These are phyloP conservation scores for Lithobates pipiens DNA, from an alignment of 2,797 vertebrate species.

Conservation along the genomic window DNA sequence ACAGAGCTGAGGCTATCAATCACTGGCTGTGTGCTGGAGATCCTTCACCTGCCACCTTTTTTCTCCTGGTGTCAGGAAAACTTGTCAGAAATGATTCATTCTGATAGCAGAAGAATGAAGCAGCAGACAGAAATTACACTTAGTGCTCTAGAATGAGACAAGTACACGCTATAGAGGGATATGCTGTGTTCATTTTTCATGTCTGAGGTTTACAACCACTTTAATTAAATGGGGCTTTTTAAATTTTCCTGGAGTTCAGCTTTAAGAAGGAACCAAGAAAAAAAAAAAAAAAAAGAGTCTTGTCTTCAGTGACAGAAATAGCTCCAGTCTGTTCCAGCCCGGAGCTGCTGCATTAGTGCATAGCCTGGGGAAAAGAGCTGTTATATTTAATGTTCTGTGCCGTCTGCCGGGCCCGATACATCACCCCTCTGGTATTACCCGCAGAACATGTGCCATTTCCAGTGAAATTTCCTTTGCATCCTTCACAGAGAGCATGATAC, in stretches of 20 bases:
- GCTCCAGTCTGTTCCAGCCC: not conserved
- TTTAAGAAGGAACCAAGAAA: not conserved
- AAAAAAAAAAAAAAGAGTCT: not conserved
- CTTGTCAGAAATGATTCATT: no score
- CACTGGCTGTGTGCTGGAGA: no score
- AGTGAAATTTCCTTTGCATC: not conserved
- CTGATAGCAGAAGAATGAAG: no score
- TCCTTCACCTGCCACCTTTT: no score
- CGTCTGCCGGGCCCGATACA: conserved; percentile 1
- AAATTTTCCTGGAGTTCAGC: not conserved
- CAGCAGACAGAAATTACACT: no score
- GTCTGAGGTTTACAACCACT: no score
- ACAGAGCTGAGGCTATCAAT: no score
- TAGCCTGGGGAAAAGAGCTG: not conserved
- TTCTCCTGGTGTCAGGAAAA: no score
- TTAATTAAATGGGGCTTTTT: no score
- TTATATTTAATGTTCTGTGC: conserved; percentile 18
- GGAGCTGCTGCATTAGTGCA: not conserved
- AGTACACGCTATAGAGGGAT: no score
- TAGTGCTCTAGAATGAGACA: no score
- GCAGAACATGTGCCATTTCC: not conserved
- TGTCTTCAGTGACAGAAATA: not conserved
- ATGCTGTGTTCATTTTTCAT: no score
- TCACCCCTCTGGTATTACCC: conserved; percentile 17
- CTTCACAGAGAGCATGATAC: not conserved